A percentile compares a stretch with the other conserved stretches of the same genome.
Conservation (phyloP, 2,113 vertebrate species). For the Sinocyclocheilus maitianheensis region DNA sequence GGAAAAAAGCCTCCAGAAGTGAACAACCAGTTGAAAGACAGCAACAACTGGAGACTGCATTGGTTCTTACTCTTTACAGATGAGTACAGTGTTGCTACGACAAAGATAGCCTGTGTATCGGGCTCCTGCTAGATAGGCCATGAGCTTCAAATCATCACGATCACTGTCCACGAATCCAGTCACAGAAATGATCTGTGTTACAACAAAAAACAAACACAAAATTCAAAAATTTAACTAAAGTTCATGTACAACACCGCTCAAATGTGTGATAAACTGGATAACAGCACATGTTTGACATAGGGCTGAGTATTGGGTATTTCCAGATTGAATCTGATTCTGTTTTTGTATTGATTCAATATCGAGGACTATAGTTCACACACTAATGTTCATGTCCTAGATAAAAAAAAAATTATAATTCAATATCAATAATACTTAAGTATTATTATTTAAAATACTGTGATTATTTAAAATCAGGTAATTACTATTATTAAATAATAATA, state of each 20-base stretch:
- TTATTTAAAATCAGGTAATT: no score
- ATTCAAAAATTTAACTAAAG: background rate
- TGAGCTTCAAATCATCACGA: conserved; percentile 94
- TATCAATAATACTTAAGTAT: no score
- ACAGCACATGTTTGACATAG: no score
- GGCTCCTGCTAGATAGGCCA: conserved; percentile 92
- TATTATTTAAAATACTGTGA: no score
- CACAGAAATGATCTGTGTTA: conserved; percentile 92
- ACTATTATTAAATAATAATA: no score
- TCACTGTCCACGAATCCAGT: conserved; percentile 95
- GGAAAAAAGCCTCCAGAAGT: background rate
- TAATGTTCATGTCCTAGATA: no score
- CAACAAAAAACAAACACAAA: background rate
- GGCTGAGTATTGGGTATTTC: no score
- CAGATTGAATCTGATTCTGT: no score
- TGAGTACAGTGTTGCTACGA: conserved; percentile 94
- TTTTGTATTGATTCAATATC: background rate
- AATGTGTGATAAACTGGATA: no score
- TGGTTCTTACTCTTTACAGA: conserved; percentile 91
- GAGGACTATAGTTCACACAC: background rate
- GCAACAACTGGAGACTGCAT: background rate
- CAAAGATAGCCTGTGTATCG: conserved; percentile 95
- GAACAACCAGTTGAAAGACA: background rate
- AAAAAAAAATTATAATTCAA: no score
- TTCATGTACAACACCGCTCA: no score